Evolutionary conservation across 2,797 vertebrate species (phyloP).

Genomic region (Ceryle rudis): DNA sequence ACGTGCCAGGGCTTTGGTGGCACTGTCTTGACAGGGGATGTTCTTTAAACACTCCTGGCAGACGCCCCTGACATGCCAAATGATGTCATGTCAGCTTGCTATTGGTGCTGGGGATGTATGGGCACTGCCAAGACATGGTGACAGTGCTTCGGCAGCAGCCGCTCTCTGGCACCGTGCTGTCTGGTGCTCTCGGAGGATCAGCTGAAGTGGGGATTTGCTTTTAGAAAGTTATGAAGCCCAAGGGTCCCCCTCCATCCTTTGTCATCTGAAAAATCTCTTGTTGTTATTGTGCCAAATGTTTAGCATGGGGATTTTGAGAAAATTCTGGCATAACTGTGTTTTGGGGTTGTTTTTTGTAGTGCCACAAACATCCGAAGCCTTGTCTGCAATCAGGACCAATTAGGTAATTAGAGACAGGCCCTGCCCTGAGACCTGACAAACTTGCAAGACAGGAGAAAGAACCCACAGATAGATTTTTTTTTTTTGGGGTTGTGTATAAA

Average conservation of each 20-base stretch:
- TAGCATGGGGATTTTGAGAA: neutral
- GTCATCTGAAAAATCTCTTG: neutral
- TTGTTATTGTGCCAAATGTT: neutral
- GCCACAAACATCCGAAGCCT: neutral
- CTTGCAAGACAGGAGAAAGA: neutral
- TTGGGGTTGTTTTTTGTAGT: neutral
- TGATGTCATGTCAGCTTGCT: neutral
- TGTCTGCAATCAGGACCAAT: neutral
- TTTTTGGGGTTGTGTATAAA: neutral
- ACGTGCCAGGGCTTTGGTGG: fast-evolving
- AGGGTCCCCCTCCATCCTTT: fast-evolving
- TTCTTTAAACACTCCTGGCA: neutral
- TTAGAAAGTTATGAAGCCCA: neutral
- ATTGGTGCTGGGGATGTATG: fast-evolving
- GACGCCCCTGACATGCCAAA: neutral
- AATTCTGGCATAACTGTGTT: neutral
- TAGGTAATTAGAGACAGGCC: neutral
- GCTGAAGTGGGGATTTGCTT: neutral
- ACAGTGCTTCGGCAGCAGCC: fast-evolving
- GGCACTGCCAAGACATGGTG: neutral
- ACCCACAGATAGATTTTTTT: neutral
- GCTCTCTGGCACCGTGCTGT: neutral
- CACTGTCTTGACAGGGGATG: fast-evolving
- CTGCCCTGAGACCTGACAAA: neutral
- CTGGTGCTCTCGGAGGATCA: neutral